phyloP scores from a whole-genome alignment of 2,888 invertebrate genomes.

The Cantharis lateralis region DNA sequence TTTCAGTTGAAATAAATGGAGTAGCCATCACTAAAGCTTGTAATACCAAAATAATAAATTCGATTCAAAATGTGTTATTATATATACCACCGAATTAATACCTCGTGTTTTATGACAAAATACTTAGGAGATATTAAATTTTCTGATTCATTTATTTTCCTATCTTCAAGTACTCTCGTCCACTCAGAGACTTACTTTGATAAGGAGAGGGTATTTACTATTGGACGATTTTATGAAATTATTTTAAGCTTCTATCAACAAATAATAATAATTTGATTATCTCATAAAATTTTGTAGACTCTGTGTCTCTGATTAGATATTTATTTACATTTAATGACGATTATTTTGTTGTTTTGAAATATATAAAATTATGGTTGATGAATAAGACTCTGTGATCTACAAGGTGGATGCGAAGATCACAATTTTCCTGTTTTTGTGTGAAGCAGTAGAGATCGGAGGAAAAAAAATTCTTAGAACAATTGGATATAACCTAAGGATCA shows the following conservation, averaged over 20 bases:
- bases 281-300: neutral
- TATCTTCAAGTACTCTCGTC: neutral
- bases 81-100: neutral
- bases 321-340: neutral
- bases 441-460: too few species aligned
- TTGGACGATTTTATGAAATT: neutral
- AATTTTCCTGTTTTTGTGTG: too few species aligned
- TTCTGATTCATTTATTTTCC: neutral
- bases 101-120: neutral
- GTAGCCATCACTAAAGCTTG: conserved; percentile 5
- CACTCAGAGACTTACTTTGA: neutral
- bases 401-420: too few species aligned
- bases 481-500: too few species aligned
- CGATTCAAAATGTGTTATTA: neutral
- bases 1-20: conserved; percentile 3
- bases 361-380: too few species aligned
- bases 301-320: neutral
- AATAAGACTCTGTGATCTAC: too few species aligned
- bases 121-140: neutral
- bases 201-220: neutral
- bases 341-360: neutral
- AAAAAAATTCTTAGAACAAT: too few species aligned
- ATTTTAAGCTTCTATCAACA: conserved; percentile 6
- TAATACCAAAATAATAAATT: neutral
- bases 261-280: neutral